These are phyloP conservation scores for Eupithecia subumbrata DNA, from an alignment of 2,888 invertebrate genomes.

Conservation along the genomic window DNA sequence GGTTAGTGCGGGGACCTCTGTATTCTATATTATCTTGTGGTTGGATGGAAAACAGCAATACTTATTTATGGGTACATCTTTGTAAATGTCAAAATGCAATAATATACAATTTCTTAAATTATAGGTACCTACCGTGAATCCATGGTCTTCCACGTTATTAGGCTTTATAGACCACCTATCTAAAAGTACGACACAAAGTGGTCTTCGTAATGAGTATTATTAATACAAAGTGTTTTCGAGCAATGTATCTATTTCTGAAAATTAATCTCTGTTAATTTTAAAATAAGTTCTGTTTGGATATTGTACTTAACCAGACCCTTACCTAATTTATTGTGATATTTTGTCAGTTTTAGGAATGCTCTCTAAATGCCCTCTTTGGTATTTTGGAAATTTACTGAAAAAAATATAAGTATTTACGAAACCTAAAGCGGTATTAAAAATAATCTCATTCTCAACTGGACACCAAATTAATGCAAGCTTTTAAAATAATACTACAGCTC, in stretches of 20 bases:
- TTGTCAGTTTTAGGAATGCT: conserved; percentile 68
- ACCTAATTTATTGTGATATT: conserved; percentile 80
- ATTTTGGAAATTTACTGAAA: conserved; percentile 42
- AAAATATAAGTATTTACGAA: conserved; percentile 33
- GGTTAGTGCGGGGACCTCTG: conserved; percentile 55
- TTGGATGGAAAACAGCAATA: conserved; percentile 58
- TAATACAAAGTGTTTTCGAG: conserved; percentile 39
- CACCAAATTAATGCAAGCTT: conserved; percentile 30
- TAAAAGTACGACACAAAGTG: conserved; percentile 28
- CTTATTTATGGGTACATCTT: conserved; percentile 60
- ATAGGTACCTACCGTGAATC: conserved; percentile 51
- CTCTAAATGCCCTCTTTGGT: conserved; percentile 64
- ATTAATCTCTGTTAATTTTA: conserved; percentile 58
- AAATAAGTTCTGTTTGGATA: conserved; percentile 58
- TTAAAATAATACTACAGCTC: conserved; percentile 3
- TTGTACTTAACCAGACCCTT: conserved; percentile 78
- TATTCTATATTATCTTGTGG: conserved; percentile 43
- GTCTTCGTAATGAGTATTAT: conserved; percentile 27
- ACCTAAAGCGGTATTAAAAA: conserved; percentile 40
- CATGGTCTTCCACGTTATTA: conserved; percentile 66
- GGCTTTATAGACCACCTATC: conserved; percentile 54
- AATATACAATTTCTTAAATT: conserved; percentile 43
- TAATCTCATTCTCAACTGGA: conserved; percentile 38
- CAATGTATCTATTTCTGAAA: conserved; percentile 34
- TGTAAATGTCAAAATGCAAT: conserved; percentile 65